Percentiles rank a stretch among this genome's conserved stretches.
Evolutionary conservation across 2,797 vertebrate genomes (phyloP).

Genomic region (Smutsia gigantea): DNA sequence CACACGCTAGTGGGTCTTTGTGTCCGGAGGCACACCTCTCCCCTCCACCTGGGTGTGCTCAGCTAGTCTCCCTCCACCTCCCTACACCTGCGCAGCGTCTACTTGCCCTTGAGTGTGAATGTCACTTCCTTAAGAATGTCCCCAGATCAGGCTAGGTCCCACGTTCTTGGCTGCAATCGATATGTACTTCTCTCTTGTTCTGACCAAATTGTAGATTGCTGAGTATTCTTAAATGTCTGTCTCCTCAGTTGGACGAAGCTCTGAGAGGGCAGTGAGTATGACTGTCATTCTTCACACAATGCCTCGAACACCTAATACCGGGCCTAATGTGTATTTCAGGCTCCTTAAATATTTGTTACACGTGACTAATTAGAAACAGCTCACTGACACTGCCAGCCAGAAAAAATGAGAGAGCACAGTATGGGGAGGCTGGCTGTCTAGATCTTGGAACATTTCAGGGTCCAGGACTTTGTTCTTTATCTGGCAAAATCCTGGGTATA

Average conservation of each 20-base stretch:
- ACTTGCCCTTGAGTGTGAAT: neutral
- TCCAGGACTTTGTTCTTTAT: conserved; percentile 42
- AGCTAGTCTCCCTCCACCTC: accelerated
- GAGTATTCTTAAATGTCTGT: neutral
- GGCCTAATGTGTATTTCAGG: neutral
- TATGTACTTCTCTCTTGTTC: neutral
- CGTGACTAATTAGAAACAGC: neutral
- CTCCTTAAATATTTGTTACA: neutral
- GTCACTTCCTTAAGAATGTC: neutral
- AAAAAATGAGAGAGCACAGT: neutral
- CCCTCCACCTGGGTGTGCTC: accelerated
- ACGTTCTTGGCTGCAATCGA: neutral
- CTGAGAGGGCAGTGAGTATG: neutral
- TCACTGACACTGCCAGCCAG: neutral
- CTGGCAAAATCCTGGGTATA: neutral
- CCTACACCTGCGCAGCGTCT: neutral
- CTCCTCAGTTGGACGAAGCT: neutral
- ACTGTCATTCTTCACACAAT: neutral
- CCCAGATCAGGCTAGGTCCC: neutral
- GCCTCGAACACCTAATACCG: neutral
- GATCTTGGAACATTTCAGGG: neutral
- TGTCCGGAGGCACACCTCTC: neutral
- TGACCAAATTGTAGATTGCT: neutral
- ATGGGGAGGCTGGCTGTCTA: neutral
- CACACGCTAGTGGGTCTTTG: neutral